Evolutionary conservation across 2,888 invertebrate genomes (phyloP).

Genomic region (Caenorhabditis uteleia): DNA sequence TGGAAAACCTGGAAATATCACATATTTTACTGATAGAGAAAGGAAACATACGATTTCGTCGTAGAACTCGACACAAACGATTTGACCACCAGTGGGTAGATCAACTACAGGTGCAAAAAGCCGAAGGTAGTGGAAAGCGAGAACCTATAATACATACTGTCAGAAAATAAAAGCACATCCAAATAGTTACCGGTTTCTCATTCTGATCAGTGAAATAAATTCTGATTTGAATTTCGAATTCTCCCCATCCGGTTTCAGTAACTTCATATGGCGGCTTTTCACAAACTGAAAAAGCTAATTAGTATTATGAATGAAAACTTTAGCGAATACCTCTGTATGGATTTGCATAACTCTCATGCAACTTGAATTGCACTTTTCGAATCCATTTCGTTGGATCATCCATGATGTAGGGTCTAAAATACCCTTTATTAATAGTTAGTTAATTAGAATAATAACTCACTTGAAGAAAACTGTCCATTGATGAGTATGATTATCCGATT

Average conservation of each 20-base stretch:
- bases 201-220: conserved; percentile 95
- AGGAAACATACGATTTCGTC: conserved; percentile 58
- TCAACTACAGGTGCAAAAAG: conserved; percentile 55
- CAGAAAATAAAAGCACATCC: not conserved
- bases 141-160: conserved; percentile 39
- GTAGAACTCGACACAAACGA: conserved; percentile 62
- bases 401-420: conserved; percentile 30
- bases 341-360: conserved; percentile 95
- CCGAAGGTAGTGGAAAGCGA: conserved; percentile 59
- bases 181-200: conserved; percentile 82
- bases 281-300: conserved; percentile 76
- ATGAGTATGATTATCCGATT: conserved; percentile 85
- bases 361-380: conserved; percentile 76
- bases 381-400: conserved; percentile 54
- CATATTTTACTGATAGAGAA: no score
- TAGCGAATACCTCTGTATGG: conserved; percentile 78
- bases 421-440: not conserved
- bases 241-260: conserved; percentile 98
- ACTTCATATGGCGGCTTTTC: conserved; percentile 95
- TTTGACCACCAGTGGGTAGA: conserved; percentile 40
- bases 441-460: conserved; percentile 1
- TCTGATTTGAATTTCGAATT: conserved; percentile 97
- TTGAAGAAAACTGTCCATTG: conserved; percentile 79
- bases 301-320: not conserved
- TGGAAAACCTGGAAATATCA: conserved; percentile 49